These are phyloP conservation scores for Plebejus anna DNA, from an alignment of 2,888 invertebrate species.

Conservation along the genomic window DNA sequence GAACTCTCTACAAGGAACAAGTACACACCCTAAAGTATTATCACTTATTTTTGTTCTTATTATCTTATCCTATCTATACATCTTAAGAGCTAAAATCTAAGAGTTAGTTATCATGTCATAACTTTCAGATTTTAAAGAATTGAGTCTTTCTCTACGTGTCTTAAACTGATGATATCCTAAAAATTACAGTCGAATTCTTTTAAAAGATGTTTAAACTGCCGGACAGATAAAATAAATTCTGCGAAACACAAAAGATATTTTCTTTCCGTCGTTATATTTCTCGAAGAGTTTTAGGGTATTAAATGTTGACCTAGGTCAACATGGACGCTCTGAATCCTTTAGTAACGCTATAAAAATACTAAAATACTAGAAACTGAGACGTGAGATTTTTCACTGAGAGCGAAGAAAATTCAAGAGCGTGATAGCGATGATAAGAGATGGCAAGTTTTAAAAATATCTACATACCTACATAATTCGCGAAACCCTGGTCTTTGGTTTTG, in stretches of 20 bases:
- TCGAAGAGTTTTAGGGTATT: conserved; percentile 25
- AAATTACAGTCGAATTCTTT: neutral
- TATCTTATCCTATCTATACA: too few species aligned
- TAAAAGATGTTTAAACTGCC: conserved; percentile 6
- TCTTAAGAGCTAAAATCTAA: too few species aligned
- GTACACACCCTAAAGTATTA: too few species aligned
- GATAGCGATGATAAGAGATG: neutral
- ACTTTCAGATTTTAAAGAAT: too few species aligned
- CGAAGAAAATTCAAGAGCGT: neutral
- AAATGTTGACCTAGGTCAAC: conserved; percentile 25
- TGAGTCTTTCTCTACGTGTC: neutral
- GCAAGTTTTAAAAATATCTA: neutral
- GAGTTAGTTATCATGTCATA: too few species aligned
- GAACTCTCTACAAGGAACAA: too few species aligned
- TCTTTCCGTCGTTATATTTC: conserved; percentile 5
- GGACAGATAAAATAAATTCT: conserved; percentile 15
- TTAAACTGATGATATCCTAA: neutral
- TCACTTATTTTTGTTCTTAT: too few species aligned
- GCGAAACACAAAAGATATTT: conserved; percentile 16
- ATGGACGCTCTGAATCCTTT: conserved; percentile 6
- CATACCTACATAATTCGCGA: too few species aligned
- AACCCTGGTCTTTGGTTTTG: too few species aligned
- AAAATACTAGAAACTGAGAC: neutral
- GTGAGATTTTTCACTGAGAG: neutral
- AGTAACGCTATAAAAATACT: neutral